Base-by-base conservation (phyloP, 2,888 invertebrate species). In the Pristionchus fissidentatus region DNA sequence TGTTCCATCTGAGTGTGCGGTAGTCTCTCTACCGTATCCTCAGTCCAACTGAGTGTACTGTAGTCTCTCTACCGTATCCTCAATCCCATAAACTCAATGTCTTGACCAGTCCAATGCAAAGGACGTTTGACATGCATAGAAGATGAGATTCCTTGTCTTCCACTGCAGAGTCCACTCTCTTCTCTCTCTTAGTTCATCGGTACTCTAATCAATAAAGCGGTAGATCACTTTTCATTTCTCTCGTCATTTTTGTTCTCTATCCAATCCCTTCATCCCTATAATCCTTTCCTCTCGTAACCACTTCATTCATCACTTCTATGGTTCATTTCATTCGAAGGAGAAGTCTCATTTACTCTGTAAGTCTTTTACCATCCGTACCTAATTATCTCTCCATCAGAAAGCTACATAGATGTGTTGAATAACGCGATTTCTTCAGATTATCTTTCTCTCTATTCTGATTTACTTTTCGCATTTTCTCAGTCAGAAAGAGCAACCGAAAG, bases 271-370 rank as follows among this genome's bases (percentile, higher is more conserved):
- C n/a, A 38, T 43, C 70, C 38, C 22, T 7, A 32, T 3, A 73
- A 73, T 73, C 70, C 70, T 22, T n/a, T n/a, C 32, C 43, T 43
- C 26, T 73, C 43, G 32, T 32, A 75, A 46, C 19, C 75, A 46
- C n/a, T 75, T 75, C 75, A 75, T 75, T 75, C 75, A 22, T 15
- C 46, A 26, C 10, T 13, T 46, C 75, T 46, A 75, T 75, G 75
- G 75, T 75, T 75, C 46, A 46, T 75, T 29, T 75, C 75, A 41
- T 46, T 15, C n/a, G 75, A 10, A 75, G 38, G 46, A 43, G 75
- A 32, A 13, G 13, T 35, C 29, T 75, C 19, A 4, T 49, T 46
- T 49, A 75, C 46, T 7, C 15, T 5, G 75, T 75, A 26, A 46
- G 75, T 75, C 8, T 10, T 66, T 22, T 3, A 10, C 10, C 49